Evolutionary conservation across 2,888 invertebrate species (phyloP).

Genomic region (Parelbella ahira): DNA sequence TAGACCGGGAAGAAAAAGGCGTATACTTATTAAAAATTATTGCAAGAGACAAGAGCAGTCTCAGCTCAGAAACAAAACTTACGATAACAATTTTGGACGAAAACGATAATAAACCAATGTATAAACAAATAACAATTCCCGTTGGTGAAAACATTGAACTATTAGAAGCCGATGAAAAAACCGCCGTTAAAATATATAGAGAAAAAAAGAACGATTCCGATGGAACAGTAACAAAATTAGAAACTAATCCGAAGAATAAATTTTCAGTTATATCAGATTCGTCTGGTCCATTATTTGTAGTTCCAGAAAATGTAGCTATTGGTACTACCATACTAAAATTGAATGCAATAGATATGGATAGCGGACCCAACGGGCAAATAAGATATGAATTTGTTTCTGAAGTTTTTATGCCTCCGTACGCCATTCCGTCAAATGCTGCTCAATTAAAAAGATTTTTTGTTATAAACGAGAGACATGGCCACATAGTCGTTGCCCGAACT

Average conservation of each 20-base stretch:
- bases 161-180: slow-evolving; percentile 81
- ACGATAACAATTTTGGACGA: slow-evolving; percentile 87
- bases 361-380: slow-evolving; percentile 84
- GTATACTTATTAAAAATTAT: slow-evolving; percentile 85
- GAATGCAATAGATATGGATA: slow-evolving; percentile 86
- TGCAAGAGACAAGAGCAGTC: slow-evolving; percentile 88
- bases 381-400: slow-evolving; percentile 86
- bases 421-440: slow-evolving; percentile 58
- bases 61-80: slow-evolving; percentile 86
- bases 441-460: slow-evolving; percentile 85
- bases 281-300: slow-evolving; percentile 82
- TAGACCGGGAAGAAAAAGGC: slow-evolving; percentile 88
- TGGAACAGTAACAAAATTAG: slow-evolving; percentile 48
- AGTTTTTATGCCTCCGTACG: slow-evolving; percentile 81
- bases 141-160: slow-evolving; percentile 84
- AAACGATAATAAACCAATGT: slow-evolving; percentile 89
- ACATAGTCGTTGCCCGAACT: slow-evolving; percentile 85
- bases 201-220: slow-evolving; percentile 56
- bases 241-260: slow-evolving; percentile 61
- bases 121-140: slow-evolving; percentile 85
- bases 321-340: slow-evolving; percentile 85
- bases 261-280: slow-evolving; percentile 52
- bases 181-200: slow-evolving; percentile 65
- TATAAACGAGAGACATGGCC: slow-evolving; percentile 88
- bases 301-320: slow-evolving; percentile 86